Conservation (phyloP, 2,113 vertebrate genomes). For the Poecilia latipinna region DNA sequence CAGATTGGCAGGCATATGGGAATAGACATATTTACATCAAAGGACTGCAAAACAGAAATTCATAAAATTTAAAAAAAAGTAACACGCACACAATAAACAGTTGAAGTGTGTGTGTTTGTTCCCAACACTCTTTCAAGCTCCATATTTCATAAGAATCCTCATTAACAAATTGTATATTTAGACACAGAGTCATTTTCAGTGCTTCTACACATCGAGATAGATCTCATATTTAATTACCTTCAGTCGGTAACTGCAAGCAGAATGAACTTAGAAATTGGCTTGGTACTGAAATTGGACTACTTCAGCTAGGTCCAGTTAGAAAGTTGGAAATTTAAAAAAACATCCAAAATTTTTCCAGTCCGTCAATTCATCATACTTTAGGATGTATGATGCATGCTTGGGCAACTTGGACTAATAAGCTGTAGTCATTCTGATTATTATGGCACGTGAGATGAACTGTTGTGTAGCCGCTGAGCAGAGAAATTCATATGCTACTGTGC, state of each 20-base stretch:
- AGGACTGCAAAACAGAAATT: conserved; percentile 47
- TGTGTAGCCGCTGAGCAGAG: not conserved
- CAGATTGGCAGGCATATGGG: conserved; percentile 60
- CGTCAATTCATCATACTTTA: not conserved
- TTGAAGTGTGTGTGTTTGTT: conserved; percentile 25
- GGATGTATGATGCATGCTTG: too few relatives aligned
- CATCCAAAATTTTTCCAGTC: not conserved
- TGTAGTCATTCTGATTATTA: too few relatives aligned
- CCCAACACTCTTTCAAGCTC: conserved; percentile 11
- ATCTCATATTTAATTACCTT: conserved; percentile 3
- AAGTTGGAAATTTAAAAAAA: too few relatives aligned
- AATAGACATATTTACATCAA: conserved; percentile 69
- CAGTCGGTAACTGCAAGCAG: not conserved
- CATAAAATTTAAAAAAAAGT: not conserved
- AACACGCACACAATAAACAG: conserved; percentile 31
- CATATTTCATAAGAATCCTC: conserved; percentile 15
- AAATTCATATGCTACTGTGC: not conserved
- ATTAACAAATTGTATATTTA: conserved; percentile 21
- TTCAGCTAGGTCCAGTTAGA: too few relatives aligned
- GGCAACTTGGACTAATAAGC: too few relatives aligned
- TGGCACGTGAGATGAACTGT: not conserved
- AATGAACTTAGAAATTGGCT: not conserved
- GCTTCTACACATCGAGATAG: not conserved
- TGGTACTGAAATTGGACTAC: not conserved
- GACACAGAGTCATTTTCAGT: conserved; percentile 10